A percentile compares a stretch with the other conserved stretches of the same genome.
phyloP scores from a whole-genome alignment of 2,797 vertebrate genomes.

The Phataginus tetradactyla region DNA sequence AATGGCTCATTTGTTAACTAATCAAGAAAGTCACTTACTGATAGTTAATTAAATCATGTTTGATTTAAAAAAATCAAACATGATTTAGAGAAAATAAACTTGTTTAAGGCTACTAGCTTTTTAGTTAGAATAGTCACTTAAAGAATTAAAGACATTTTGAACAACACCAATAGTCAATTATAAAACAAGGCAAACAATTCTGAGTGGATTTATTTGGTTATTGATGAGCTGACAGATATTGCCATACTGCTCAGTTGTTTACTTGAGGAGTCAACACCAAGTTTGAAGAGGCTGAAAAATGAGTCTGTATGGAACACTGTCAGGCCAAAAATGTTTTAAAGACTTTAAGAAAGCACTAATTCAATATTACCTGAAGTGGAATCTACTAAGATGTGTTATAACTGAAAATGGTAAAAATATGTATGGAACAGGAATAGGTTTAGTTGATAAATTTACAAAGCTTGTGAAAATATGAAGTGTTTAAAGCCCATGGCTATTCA shows the following conservation, averaged over 20 bases:
- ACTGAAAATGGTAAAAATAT: neutral
- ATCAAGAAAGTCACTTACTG: neutral
- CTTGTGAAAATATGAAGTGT: neutral
- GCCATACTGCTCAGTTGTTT: neutral
- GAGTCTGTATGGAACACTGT: neutral
- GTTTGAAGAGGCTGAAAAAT: neutral
- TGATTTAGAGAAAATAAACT: neutral
- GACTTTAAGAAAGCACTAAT: neutral
- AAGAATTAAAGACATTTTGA: neutral
- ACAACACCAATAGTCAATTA: neutral
- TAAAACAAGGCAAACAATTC: neutral
- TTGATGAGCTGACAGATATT: neutral
- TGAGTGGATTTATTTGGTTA: neutral
- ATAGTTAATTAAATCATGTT: conserved; percentile 13
- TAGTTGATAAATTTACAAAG: neutral
- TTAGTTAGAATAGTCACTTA: neutral
- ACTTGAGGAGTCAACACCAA: neutral
- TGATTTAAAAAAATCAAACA: neutral
- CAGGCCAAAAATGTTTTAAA: neutral
- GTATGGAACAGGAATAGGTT: neutral
- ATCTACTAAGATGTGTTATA: conserved; percentile 13
- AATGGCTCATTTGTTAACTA: neutral
- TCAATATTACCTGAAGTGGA: neutral
- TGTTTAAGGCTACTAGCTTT: neutral
- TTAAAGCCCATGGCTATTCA: neutral